Evolutionary conservation across 2,113 vertebrate species (phyloP), one percentile per base, ranked within the genome.

Genomic region (Chrysochloris asiatica): DNA sequence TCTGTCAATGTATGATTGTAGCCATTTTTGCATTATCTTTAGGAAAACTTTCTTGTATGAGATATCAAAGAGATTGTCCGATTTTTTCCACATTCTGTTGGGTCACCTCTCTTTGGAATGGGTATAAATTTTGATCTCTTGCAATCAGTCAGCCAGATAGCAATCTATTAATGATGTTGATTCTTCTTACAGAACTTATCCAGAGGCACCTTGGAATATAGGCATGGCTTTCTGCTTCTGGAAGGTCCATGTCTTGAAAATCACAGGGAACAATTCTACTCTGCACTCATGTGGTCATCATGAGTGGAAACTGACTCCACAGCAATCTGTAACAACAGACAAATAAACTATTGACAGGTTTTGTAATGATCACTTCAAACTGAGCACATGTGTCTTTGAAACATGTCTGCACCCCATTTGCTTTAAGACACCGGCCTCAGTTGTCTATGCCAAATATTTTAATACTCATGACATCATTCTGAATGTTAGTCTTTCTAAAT

Each of bases 401-500:
- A 73, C 43, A 75, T 9, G 52, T 79, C 38, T 52, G 41, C 0
- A 72, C 47, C 43, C 65, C 71, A 28, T 78, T 92, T 85, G 47
- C 61, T 81, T 69, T 81, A 81, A 69, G 83, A 86, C 26, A 50
- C n/a, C 54, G 52, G 26, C 30, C 36, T 75, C 76, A 95, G 45
- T 36, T 56, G 33, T 79, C 86, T 54, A 36, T 91, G 81, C 1
- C 8, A 3, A 90, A 80, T 95, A 79, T 82, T 52, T 72, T 90
- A 88, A 90, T 83, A 28, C 81, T 89, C 48, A 48, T 85, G 80
- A 90, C 4, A 4, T 28, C 30, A 41, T 59, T 96, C 50, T 10
- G 67, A 71, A 50, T 92, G 71, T 95, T 90, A 96, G 48, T 92
- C 83, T 77, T 87, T 95, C 85, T 86, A 59, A 16, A 8, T 8